Evolutionary conservation across 2,888 invertebrate genomes (phyloP).

Genomic region (Trissoscelio sp.): DNA sequence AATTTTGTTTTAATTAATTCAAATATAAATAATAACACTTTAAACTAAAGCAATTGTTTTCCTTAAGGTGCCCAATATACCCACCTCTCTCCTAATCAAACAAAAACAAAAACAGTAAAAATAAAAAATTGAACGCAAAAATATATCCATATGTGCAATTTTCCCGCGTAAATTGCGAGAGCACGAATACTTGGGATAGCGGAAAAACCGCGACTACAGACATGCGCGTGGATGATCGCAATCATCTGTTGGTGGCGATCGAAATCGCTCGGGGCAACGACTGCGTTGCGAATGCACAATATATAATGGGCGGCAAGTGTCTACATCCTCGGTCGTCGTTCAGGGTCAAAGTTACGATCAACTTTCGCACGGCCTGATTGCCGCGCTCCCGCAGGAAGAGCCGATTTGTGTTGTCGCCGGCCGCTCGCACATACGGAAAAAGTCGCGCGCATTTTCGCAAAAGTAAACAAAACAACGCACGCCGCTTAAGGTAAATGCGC

Average conservation of each 20-base stretch:
- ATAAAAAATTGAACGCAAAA: no score
- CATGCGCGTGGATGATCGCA: slow-evolving; percentile 45
- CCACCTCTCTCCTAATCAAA: no score
- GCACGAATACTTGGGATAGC: not conserved
- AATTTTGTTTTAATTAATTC: no score
- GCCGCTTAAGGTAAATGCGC: slow-evolving; percentile 19
- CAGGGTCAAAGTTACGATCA: slow-evolving; percentile 71
- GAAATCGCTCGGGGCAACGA: slow-evolving; percentile 52
- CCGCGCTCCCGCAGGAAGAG: slow-evolving; percentile 69
- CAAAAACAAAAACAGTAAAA: no score
- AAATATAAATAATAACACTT: no score
- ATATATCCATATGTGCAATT: no score
- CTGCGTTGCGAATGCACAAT: slow-evolving; percentile 43
- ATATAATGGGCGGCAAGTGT: slow-evolving; percentile 59
- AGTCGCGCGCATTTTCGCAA: slow-evolving; percentile 21
- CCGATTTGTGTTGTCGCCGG: slow-evolving; percentile 72
- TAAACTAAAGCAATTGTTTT: no score
- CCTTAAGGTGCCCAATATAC: no score
- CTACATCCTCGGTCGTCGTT: slow-evolving; percentile 67
- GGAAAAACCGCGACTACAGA: slow-evolving; percentile 24
- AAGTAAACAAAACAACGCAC: slow-evolving; percentile 41
- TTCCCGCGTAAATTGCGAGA: not conserved
- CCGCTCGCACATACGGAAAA: not conserved
- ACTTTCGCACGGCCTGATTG: slow-evolving; percentile 73
- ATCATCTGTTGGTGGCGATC: slow-evolving; percentile 59